Base-by-base conservation (phyloP, 2,113 vertebrate genomes). In the Suncus etruscus region DNA sequence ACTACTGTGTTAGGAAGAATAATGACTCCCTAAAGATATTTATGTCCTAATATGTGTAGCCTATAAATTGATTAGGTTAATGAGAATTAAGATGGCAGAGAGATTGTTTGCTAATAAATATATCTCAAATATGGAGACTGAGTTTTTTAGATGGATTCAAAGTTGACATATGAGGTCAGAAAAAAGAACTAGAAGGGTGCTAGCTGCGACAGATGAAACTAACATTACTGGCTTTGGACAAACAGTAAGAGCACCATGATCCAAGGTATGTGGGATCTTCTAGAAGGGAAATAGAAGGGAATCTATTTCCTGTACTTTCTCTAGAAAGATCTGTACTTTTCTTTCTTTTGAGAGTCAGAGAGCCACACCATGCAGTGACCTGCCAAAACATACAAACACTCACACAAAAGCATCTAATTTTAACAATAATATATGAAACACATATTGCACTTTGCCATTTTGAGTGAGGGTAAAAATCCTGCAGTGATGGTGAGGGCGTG, bases 221-320 rank as follows among this genome's bases (percentile, higher is more conserved):
- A 11, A 39, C 0, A 6, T 39, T 66, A 12, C 15, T 31, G 27
- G 22, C 20, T 92, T 85, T 90, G 76, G 61, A 79, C 11, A 65
- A 1, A 78, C 65, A 31, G 68, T 51, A 72, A 51, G 10, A 51
- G 24, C 47, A 25, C 8, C 1, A 14, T 32, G 14, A 73, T 54
- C 16, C 31, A 74, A 93, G 47, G 86, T 61, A 50, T 58, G 29
- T 73, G 50, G 12, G 1, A 45, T 48, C 22, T 70, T 70, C 83
- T 70, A 82, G 83, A 90, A 83, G 18, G 63, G 68, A 51, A 76
- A 93, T 22, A 51, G 9, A 80, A 66, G 32, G n/a, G 81, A 63
- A 73, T 1, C 24, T 22, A 74, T 73, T 85, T 51, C 12, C 61
- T 25, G 39, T 80, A 32, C 1, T 81, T 27, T 31, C 11, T 72